phyloP scores from a whole-genome alignment of 2,888 invertebrate species.

The Harpalus rubripes region DNA sequence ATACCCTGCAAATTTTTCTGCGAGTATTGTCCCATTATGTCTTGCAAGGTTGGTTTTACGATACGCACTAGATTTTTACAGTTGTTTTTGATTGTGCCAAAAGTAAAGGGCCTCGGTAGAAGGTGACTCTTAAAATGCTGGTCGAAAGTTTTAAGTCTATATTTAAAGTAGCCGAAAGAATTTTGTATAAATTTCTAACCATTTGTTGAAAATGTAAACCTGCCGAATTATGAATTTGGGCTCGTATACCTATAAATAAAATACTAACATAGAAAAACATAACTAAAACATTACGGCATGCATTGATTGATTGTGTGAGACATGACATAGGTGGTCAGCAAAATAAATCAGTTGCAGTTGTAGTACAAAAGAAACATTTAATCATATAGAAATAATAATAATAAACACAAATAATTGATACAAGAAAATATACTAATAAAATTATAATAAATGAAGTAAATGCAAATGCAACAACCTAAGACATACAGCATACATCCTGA shows the following conservation, averaged over 20 bases:
- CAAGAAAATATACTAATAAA: slow-evolving; percentile 62
- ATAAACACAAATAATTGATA: slow-evolving; percentile 68
- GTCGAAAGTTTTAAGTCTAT: no score
- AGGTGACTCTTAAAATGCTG: no score
- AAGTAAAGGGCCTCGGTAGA: no score
- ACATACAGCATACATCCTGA: slow-evolving; percentile 65
- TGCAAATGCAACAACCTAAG: slow-evolving; percentile 54
- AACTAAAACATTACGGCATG: slow-evolving; percentile 14
- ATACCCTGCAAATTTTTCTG: no score
- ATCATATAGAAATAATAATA: slow-evolving; percentile 61
- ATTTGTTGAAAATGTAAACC: no score
- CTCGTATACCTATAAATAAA: slow-evolving; percentile 14
- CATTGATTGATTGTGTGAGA: slow-evolving; percentile 26
- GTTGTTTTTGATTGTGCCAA: no score
- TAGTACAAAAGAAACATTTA: slow-evolving; percentile 72
- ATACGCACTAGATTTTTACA: no score
- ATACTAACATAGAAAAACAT: not conserved
- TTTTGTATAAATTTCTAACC: no score
- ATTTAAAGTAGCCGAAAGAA: no score
- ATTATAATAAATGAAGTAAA: slow-evolving; percentile 62
- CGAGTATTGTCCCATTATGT: no score
- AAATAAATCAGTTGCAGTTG: slow-evolving; percentile 70
- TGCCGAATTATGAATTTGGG: no score
- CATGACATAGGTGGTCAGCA: slow-evolving; percentile 29
- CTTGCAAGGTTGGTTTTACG: no score